Evolutionary conservation across 2,797 vertebrate species (phyloP).

Genomic region (Pygocentrus nattereri): DNA sequence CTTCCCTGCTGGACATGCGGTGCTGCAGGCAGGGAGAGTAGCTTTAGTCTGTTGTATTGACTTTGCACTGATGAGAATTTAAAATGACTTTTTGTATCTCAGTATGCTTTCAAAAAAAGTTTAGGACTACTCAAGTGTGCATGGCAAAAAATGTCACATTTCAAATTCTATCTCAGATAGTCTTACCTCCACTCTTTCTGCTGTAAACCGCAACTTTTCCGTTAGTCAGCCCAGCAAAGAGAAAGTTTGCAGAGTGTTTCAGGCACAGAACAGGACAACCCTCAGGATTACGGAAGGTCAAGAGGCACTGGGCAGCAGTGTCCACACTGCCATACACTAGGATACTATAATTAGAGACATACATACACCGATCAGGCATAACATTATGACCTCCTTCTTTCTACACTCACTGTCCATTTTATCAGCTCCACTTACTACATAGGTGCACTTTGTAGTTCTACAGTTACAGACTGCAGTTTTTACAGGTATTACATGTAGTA

Average conservation of each 20-base stretch:
- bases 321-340: slow-evolving; percentile 85
- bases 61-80: neutral
- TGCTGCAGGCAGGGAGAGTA: neutral
- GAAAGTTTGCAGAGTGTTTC: slow-evolving; percentile 74
- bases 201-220: slow-evolving; percentile 85
- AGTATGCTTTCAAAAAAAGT: neutral
- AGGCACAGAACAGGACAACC: slow-evolving; percentile 82
- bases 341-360: slow-evolving; percentile 75
- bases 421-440: too few relatives aligned
- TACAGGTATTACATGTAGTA: too few relatives aligned
- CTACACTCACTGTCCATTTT: too few relatives aligned
- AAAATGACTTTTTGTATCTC: neutral
- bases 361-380: too few relatives aligned
- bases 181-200: slow-evolving; percentile 76
- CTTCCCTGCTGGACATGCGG: slow-evolving; percentile 2
- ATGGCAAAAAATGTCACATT: neutral
- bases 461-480: too few relatives aligned
- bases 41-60: slow-evolving; percentile 22
- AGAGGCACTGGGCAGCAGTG: slow-evolving; percentile 83
- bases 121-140: neutral
- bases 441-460: too few relatives aligned
- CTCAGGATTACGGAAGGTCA: slow-evolving; percentile 78
- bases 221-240: slow-evolving; percentile 86
- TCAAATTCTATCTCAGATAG: slow-evolving; percentile 9
- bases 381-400: too few relatives aligned